Evolutionary conservation across 2,797 vertebrate genomes (phyloP), one percentile per base, ranked within the genome.

Genomic region (Peromyscus attwateri): DNA sequence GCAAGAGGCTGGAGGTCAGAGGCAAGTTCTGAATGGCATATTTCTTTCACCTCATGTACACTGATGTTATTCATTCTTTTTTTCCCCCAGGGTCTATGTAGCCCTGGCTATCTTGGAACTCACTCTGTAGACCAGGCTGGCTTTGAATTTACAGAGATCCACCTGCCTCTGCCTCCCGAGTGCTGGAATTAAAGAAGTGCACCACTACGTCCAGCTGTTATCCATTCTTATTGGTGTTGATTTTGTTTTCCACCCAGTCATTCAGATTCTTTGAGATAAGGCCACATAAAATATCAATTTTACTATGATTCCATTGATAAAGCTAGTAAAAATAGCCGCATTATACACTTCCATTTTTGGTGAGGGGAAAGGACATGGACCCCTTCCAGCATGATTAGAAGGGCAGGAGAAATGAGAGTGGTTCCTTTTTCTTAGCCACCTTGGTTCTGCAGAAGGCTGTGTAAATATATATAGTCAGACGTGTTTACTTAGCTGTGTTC

Each of bases 251-350:
- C 84, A 49, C 57, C 2, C 12, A 76, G 64, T 3, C 17, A 87
- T 87, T 14, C 16, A 77, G 88, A 71, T 66, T 93, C 80, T 90
- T 37, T 89, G 62, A 46, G 37, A 70, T 8, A 84, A 40, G 70
- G 40, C 5, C 82, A 83, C 16, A 87, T 57, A 88, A 96, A 81
- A 90, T 84, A 55, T 52, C 37, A 55, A 13, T 84, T 96, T 94
- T 66, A 85, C 79, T 82, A 82, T 43, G 68, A 79, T 31, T 90
- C 70, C 73, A 79, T 70, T 92, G 75, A 79, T 81, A 87, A 87
- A 46, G 62, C n/a, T 85, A 90, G 73, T 89, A 62, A 93, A 89
- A 89, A 94, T 43, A 40, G 60, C 46, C 64, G 37, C 43, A 17
- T 52, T 52, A 73, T n/a, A 75, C 2, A 43, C 11, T 29, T 62